Conservation (phyloP, 2,113 vertebrate genomes). For the Catharus bicknelli region DNA sequence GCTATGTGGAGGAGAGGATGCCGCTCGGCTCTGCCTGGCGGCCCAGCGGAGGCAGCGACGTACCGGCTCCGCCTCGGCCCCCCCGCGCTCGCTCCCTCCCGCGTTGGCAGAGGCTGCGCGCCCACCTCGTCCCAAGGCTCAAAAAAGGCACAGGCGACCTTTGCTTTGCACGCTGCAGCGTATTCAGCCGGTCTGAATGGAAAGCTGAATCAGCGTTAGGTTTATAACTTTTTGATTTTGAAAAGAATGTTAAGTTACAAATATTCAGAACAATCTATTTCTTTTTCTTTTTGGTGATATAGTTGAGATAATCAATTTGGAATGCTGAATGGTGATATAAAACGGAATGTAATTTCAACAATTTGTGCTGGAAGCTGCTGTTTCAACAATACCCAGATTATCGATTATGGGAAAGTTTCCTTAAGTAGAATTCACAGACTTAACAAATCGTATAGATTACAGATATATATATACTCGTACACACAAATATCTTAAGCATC, state of each 20-base stretch:
- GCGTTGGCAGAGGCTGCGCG: not conserved
- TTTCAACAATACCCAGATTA: not conserved
- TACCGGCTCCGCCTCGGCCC: not conserved
- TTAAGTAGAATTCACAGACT: not conserved
- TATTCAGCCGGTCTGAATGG: not conserved
- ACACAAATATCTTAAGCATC: not conserved
- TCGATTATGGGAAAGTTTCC: not conserved
- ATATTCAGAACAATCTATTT: not conserved
- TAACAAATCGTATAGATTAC: not conserved
- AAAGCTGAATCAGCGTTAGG: not conserved
- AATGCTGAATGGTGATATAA: not conserved
- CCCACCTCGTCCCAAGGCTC: not conserved
- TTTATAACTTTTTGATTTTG: not conserved
- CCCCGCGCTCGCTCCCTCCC: not conserved
- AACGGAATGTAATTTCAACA: not conserved
- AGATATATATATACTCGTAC: too few relatives aligned
- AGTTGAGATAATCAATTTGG: slow-evolving; percentile 5
- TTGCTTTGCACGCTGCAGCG: not conserved
- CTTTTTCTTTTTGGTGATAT: fast-evolving
- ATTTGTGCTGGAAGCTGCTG: not conserved
- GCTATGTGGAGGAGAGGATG: not conserved
- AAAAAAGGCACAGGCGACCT: not conserved
- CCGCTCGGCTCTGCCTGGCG: not conserved
- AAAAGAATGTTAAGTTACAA: not conserved
- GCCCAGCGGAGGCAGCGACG: not conserved